Conservation (phyloP, 2,113 vertebrate species). For the Engystomops pustulosus region DNA sequence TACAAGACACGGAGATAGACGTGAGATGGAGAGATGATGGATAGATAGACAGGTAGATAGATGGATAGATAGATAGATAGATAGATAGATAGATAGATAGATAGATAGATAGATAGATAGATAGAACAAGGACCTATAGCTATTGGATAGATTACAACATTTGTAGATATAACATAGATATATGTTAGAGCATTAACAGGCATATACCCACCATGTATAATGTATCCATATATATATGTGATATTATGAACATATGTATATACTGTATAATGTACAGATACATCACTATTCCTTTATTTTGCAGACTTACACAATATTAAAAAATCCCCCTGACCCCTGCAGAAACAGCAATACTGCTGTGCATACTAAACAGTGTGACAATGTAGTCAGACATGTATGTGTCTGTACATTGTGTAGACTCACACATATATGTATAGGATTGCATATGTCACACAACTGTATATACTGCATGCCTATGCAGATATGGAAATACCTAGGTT, state of each 20-base stretch:
- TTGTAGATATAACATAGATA: background rate
- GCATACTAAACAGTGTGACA: background rate
- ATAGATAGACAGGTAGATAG: background rate
- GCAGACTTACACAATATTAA: background rate
- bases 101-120: constrained; percentile 17
- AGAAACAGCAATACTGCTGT: background rate
- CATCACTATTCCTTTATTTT: background rate
- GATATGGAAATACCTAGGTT: background rate
- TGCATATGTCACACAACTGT: background rate
- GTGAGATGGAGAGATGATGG: background rate
- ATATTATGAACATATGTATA: background rate
- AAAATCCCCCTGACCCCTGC: background rate
- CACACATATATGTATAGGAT: background rate
- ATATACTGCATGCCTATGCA: constrained; percentile 13
- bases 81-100: constrained; percentile 3
- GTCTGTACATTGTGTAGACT: background rate
- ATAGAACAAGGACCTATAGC: background rate
- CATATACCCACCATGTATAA: background rate
- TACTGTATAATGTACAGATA: background rate
- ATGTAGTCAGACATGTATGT: background rate
- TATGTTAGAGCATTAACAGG: background rate
- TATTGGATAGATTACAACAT: constrained; percentile 9
- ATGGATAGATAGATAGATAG: background rate
- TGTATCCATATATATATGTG: background rate
- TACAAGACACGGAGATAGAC: background rate